Evolutionary conservation across 2,888 invertebrate species (phyloP), one percentile per base, ranked within the genome.

Genomic region (Nebria brevicollis): DNA sequence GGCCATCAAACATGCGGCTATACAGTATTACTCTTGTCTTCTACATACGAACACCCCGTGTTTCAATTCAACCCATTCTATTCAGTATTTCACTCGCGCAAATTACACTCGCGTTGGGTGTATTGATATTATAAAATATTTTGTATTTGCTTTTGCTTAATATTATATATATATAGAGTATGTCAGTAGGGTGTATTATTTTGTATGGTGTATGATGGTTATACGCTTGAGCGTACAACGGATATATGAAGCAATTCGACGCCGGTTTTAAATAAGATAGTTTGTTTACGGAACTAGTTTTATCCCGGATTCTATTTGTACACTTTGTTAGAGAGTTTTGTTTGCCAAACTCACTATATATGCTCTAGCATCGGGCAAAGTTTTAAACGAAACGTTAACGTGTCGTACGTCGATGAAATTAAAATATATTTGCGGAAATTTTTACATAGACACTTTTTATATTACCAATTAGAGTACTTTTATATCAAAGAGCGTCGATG

Each of bases 1-100:
- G 66, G 26, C 76, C 76, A 66, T 70, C 70, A 70, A 70, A 70
- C 70, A 70, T 70, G 20, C 70, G 70, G 34, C 20, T 66, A 66
- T 70, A 70, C 25, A 4, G 20, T 70, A 70, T 70, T 70, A 70
- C 13, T 11, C 70, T 25, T 70, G 25, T 25, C 70, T 70, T 70
- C 54, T 54, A 54, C 54, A 54, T 54, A 54, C 54, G 54, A 70
- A 34, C 26, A 70, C 20, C 20, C 34, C 25, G 10, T 68, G 68
- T 68, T n/a, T 10, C 43, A 43, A 43, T 54, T 7, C 54, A 6
- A 54, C 41, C 34, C 42, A 42, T 13, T 42, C 73, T n/a, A 41
- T 20, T 42, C 7, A 2, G 6, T 70, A 70, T 70, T 25, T 26
- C 70, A 25, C 20, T 11, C 70, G 15, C 0, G 6, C 70, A 26